phyloP scores from a whole-genome alignment of 2,888 invertebrate species.

The Drosophila yooni region DNA sequence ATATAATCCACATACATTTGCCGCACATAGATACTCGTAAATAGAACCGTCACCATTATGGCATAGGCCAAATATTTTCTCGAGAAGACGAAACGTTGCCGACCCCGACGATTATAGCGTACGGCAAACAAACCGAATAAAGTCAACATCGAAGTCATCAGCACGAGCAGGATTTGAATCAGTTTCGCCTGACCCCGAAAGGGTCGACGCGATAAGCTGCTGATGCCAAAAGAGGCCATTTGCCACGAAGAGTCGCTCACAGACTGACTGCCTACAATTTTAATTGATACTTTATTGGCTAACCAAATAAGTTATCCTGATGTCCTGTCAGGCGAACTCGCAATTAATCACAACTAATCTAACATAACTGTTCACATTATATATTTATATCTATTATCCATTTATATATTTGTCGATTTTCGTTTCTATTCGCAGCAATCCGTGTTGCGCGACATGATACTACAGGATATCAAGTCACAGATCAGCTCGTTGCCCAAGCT shows the following conservation, averaged over 20 bases:
- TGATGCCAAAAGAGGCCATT: slow-evolving; percentile 44
- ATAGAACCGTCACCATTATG: slow-evolving; percentile 52
- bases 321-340: slow-evolving; percentile 3
- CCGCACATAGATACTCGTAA: slow-evolving; percentile 62
- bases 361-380: background rate
- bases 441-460: slow-evolving; percentile 73
- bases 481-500: slow-evolving; percentile 79
- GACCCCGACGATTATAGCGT: slow-evolving; percentile 49
- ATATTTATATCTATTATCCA: background rate
- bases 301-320: slow-evolving; percentile 13
- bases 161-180: slow-evolving; percentile 45
- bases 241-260: background rate
- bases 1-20: slow-evolving; percentile 68
- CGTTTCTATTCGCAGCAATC: slow-evolving; percentile 71
- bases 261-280: slow-evolving; percentile 24
- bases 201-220: slow-evolving; percentile 35
- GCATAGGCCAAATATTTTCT: slow-evolving; percentile 62
- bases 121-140: slow-evolving; percentile 62
- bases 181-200: slow-evolving; percentile 37
- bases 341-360: slow-evolving; percentile 9
- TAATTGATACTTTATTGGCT: slow-evolving; percentile 17
- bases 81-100: slow-evolving; percentile 59
- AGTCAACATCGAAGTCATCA: slow-evolving; percentile 49
- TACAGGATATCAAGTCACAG: slow-evolving; percentile 69
- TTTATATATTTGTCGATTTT: background rate